Percentiles rank a stretch among this genome's conserved stretches.
Evolutionary conservation across 1,140 invertebrate genomes (phyloP).

Genomic region (Rhynchophorus ferrugineus): DNA sequence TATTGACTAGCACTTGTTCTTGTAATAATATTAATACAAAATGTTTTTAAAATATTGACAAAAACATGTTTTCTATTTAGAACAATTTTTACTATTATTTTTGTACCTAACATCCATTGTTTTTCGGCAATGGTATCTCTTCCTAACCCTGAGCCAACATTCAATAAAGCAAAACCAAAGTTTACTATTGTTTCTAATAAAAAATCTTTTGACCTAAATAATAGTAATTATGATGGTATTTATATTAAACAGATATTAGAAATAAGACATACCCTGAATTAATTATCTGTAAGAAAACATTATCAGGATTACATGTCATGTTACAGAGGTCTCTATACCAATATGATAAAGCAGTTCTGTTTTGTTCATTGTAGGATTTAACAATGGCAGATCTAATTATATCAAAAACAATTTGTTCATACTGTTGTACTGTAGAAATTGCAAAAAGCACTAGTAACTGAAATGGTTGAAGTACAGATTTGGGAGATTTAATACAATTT

Average conservation of each 20-base stretch:
- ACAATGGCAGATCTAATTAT: constrained; percentile 44
- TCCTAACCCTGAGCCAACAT: constrained; percentile 31
- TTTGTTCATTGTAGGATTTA: constrained; percentile 43
- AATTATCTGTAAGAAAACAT: constrained; percentile 44
- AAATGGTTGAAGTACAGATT: constrained; percentile 49
- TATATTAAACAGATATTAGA: constrained; percentile 17
- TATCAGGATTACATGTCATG: constrained; percentile 38
- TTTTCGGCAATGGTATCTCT: constrained; percentile 34
- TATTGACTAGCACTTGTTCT: constrained; percentile 42
- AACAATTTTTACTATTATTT: constrained; percentile 46
- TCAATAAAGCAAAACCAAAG: constrained; percentile 47
- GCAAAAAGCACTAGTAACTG: constrained; percentile 46
- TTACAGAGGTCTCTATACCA: constrained; percentile 47
- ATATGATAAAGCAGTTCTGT: constrained; percentile 41
- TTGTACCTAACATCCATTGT: constrained; percentile 43
- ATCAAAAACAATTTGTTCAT: constrained; percentile 45
- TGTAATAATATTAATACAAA: constrained; percentile 44
- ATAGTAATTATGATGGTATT: constrained; percentile 19
- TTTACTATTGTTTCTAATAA: constrained; percentile 48
- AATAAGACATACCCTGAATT: constrained; percentile 44
- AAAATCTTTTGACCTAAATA: constrained; percentile 45
- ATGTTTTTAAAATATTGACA: constrained; percentile 40
- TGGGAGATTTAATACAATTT: constrained; percentile 42
- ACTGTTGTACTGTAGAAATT: constrained; percentile 41
- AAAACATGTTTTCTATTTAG: constrained; percentile 44